Evolutionary conservation across 1,140 invertebrate genomes (phyloP).

Genomic region (Tyrophagus putrescentiae): DNA sequence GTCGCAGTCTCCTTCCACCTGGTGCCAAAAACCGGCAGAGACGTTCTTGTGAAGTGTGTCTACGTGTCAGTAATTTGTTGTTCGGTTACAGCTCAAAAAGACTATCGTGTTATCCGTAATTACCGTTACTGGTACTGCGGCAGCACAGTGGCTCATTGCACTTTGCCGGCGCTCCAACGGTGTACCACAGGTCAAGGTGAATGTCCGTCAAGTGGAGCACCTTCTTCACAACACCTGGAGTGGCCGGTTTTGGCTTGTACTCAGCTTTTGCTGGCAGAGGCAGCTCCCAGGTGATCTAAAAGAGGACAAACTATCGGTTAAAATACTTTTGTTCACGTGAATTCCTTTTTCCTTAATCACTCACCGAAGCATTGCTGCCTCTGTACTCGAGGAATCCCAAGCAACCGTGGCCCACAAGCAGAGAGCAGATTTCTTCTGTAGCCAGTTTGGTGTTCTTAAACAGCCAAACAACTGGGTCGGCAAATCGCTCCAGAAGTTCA

Average conservation of each 20-base stretch:
- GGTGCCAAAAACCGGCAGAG: slow-evolving; percentile 58
- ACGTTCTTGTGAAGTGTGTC: slow-evolving; percentile 23
- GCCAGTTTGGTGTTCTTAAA: slow-evolving; percentile 13
- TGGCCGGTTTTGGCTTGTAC: not conserved
- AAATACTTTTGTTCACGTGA: not conserved
- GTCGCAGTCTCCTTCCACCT: slow-evolving; percentile 52
- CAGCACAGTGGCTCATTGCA: slow-evolving; percentile 66
- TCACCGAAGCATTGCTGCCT: not conserved
- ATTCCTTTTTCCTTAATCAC: not conserved
- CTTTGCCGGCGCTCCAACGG: slow-evolving; percentile 44
- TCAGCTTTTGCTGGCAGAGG: not conserved
- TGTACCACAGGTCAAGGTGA: slow-evolving; percentile 60
- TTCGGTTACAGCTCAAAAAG: not conserved
- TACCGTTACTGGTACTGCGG: slow-evolving; percentile 40
- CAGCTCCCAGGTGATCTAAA: slow-evolving; percentile 7
- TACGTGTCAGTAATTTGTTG: not conserved
- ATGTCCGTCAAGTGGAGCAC: slow-evolving; percentile 62
- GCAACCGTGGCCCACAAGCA: slow-evolving; percentile 4
- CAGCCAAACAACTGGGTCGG: not conserved
- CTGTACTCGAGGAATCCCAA: not conserved
- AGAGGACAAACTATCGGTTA: not conserved
- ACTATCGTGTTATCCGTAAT: not conserved
- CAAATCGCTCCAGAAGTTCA: not conserved
- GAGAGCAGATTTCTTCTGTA: not conserved
- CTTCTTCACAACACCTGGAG: slow-evolving; percentile 16